Evolutionary conservation across 2,113 vertebrate species (phyloP), one percentile per base, ranked within the genome.

Genomic region (Indicator indicator): DNA sequence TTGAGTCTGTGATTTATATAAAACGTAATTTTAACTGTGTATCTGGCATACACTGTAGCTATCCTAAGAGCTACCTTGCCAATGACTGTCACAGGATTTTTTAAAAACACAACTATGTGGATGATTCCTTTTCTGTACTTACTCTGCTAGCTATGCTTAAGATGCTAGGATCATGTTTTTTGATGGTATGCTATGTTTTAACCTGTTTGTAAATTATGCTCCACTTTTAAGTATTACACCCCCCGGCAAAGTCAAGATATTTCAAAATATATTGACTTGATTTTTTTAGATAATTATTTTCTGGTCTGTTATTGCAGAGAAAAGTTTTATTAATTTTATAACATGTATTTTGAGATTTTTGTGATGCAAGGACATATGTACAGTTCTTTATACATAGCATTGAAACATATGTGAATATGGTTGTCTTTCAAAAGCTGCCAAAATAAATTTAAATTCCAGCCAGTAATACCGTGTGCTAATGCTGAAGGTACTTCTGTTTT

Each of bases 381-480:
- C n/a, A 38, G 23, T 72, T 90, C 16, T 64, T 81, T 59, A 28
- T 65, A 50, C 69, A 55, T 0, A 54, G 33, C 56, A 28, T 54
- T 44, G 58, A 75, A 83, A 83, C 9, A 44, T 67, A 52, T 3
- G 6, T 70, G 24, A 87, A 38, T 85, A 85, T 76, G 18, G 15
- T 63, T 86, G 54, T 32, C 23, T 93, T 86, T 94, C 72, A 78
- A 68, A 92, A 95, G 52, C 32, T 83, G 56, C 55, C 36, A 85
- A 83, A 92, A 93, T 74, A 70, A 59, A 80, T 76, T 63, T 59
- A 40, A 87, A 86, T 83, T 94, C 69, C 30, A 65, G 40, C 69
- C 23, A 9, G 9, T n/a, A 64, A 62, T 68, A 52, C 9, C 72
- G 69, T 54, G 48, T 88, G 26, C 11, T 83, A 55, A 69, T 75